A percentile compares a stretch with the other conserved stretches of the same genome.
These are phyloP conservation scores for Geococcyx californianus DNA, from an alignment of 2,113 vertebrate species.

Conservation along the genomic window DNA sequence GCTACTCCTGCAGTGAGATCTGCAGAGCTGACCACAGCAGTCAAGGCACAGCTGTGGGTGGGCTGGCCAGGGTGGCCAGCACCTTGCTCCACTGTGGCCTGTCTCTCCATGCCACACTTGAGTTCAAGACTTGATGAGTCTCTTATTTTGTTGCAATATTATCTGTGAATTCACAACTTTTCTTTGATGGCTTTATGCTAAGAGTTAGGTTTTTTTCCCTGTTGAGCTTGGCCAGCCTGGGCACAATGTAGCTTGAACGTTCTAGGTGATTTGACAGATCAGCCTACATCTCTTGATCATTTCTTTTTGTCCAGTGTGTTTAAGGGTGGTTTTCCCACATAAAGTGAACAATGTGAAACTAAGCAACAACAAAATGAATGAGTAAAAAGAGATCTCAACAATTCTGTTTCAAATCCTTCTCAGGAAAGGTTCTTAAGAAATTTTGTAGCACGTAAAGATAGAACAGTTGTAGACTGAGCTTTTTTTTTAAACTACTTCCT, in stretches of 20 bases:
- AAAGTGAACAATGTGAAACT: background rate
- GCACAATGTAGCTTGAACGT: background rate
- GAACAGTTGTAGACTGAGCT: background rate
- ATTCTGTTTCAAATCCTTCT: background rate
- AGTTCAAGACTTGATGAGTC: background rate
- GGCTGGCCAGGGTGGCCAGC: accelerated
- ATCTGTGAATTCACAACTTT: background rate
- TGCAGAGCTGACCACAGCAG: accelerated
- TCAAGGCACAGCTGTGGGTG: background rate
- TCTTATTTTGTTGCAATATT: no score
- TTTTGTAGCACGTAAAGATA: background rate
- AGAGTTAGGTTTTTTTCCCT: background rate
- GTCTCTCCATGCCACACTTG: background rate
- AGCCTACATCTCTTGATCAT: accelerated
- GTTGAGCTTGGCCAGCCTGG: background rate
- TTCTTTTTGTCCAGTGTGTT: background rate
- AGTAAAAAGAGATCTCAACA: background rate
- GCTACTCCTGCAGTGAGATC: background rate
- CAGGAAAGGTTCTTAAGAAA: background rate
- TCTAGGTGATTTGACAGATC: background rate
- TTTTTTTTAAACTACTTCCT: background rate
- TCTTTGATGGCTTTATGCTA: background rate
- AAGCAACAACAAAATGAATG: background rate
- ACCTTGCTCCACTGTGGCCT: no score
- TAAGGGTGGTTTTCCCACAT: background rate